Evolutionary conservation across 2,113 vertebrate species (phyloP).

Genomic region (Solea senegalensis): DNA sequence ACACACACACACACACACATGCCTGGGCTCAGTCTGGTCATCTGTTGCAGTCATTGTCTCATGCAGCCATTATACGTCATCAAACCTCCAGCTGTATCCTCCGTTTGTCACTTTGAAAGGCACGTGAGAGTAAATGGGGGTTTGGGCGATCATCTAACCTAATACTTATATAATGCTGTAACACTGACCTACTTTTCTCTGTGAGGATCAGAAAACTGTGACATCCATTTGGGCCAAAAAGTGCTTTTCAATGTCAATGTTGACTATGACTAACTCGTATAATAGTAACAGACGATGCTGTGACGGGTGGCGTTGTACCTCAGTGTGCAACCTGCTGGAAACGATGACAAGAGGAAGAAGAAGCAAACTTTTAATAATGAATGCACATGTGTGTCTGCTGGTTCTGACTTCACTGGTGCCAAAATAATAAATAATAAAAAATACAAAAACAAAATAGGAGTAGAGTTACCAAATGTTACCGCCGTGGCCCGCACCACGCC

Average conservation of each 20-base stretch:
- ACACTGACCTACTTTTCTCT: conserved; percentile 65
- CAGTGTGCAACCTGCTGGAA: too few relatives aligned
- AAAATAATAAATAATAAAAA: too few relatives aligned
- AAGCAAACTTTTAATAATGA: too few relatives aligned
- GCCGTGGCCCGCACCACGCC: too few relatives aligned
- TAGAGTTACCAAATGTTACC: too few relatives aligned
- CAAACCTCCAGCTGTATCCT: conserved; percentile 4
- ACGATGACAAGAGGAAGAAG: too few relatives aligned
- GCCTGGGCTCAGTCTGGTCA: background rate
- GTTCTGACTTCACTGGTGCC: too few relatives aligned
- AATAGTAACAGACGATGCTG: background rate
- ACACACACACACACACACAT: background rate
- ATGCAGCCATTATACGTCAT: conserved; percentile 2
- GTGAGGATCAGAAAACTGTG: conserved; percentile 21
- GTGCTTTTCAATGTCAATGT: conserved; percentile 4
- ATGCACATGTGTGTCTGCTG: too few relatives aligned
- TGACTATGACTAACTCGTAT: conserved; percentile 15
- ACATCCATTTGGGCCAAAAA: conserved; percentile 11
- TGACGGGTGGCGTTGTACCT: too few relatives aligned
- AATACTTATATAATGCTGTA: conserved; percentile 59
- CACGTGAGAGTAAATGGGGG: conserved; percentile 53
- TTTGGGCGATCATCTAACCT: conserved; percentile 55
- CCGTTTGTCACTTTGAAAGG: conserved; percentile 22
- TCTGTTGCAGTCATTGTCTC: too few relatives aligned
- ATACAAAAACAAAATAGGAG: too few relatives aligned